Percentiles rank a stretch among this genome's conserved stretches.
phyloP scores from a whole-genome alignment of 2,113 vertebrate genomes.

The Xiphophorus couchianus region DNA sequence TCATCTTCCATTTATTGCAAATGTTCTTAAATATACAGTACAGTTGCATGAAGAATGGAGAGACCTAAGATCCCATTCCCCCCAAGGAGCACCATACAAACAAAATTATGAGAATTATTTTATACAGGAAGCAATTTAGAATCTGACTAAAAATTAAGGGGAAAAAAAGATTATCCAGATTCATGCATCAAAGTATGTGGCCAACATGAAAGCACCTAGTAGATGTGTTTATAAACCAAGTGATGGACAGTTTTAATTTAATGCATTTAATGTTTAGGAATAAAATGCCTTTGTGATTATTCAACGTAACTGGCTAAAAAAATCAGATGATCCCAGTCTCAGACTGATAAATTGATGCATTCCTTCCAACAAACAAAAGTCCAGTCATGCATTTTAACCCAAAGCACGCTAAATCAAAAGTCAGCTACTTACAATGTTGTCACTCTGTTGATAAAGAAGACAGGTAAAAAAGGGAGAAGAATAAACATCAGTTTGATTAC shows the following conservation, averaged over 20 bases:
- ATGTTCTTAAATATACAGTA: no score
- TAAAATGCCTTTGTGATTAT: not conserved
- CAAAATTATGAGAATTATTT: not conserved
- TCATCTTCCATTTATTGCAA: not conserved
- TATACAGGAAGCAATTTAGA: not conserved
- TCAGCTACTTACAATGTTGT: conserved; percentile 71
- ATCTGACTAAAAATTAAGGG: not conserved
- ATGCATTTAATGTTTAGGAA: not conserved
- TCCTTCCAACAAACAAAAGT: not conserved
- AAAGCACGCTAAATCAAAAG: not conserved
- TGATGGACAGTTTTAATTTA: not conserved
- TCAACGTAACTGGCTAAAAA: not conserved
- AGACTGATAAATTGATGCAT: not conserved
- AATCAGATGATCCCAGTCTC: not conserved
- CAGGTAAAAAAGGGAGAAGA: conserved; percentile 47
- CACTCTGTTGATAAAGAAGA: conserved; percentile 59
- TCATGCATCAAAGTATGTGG: not conserved
- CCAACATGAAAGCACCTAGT: not conserved
- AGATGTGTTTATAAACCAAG: not conserved
- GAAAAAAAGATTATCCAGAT: no score
- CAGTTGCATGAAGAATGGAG: no score
- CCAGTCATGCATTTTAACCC: not conserved
- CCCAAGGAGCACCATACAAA: not conserved
- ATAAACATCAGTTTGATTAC: conserved; percentile 45
- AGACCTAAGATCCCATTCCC: no score